phyloP scores from a whole-genome alignment of 1,140 invertebrate genomes.

The Apocrypta bakeri region DNA sequence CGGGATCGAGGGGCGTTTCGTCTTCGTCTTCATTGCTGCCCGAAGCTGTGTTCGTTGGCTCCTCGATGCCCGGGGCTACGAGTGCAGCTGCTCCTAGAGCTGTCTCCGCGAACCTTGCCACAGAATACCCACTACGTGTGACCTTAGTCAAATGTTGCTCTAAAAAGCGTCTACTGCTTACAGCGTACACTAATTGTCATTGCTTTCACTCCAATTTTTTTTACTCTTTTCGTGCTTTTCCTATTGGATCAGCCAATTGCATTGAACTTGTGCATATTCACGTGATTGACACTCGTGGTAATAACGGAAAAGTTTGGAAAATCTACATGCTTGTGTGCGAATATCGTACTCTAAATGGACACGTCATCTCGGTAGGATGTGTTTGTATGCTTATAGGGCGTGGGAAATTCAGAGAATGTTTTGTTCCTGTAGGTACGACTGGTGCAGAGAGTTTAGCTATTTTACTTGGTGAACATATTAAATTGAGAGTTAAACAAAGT shows the following conservation, averaged over 20 bases:
- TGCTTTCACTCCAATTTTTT: constrained; percentile 48
- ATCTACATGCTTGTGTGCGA: no score
- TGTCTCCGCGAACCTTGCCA: constrained; percentile 85
- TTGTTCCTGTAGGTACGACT: no score
- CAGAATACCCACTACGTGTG: constrained; percentile 75
- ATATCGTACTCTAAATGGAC: no score
- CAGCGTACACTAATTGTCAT: constrained; percentile 45
- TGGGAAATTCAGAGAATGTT: no score
- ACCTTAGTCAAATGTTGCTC: constrained; percentile 72
- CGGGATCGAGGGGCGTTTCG: constrained; percentile 73
- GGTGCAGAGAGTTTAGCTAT: no score
- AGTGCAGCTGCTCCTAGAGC: constrained; percentile 79
- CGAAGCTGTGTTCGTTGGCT: constrained; percentile 92
- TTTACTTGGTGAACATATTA: no score
- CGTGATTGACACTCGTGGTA: no score
- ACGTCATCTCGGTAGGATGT: no score
- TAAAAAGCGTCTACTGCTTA: constrained; percentile 68
- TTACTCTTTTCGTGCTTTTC: not conserved
- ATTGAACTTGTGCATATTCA: no score
- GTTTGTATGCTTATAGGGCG: no score
- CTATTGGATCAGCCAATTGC: not conserved
- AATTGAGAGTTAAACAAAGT: no score
- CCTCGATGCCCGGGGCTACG: constrained; percentile 78
- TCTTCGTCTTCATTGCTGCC: constrained; percentile 91
- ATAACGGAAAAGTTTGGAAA: no score